phyloP scores from a whole-genome alignment of 1,140 invertebrate species.

The Drosophila willistoni region DNA sequence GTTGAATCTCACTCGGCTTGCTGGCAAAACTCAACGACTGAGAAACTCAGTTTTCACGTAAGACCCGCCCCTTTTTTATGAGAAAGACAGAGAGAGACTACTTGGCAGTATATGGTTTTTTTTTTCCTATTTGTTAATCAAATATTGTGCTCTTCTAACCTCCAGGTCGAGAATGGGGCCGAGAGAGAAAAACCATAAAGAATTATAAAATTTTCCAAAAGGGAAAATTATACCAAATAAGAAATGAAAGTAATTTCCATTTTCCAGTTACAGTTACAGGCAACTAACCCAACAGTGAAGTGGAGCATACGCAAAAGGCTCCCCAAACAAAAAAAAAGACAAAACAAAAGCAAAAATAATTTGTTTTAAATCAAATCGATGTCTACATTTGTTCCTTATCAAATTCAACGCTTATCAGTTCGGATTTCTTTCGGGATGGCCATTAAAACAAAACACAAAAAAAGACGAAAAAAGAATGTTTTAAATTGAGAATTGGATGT shows the following conservation, averaged over 20 bases:
- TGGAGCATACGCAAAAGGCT: conserved; percentile 54
- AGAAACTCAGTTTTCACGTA: background rate
- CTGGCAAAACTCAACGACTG: background rate
- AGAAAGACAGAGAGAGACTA: conserved; percentile 36
- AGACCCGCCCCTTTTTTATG: conserved; percentile 40
- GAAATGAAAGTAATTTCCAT: conserved; percentile 46
- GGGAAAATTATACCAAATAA: conserved; percentile 49
- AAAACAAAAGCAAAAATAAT: too few species aligned
- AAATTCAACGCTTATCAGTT: conserved; percentile 40
- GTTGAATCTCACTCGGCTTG: background rate
- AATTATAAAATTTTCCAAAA: conserved; percentile 37
- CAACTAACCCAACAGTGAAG: conserved; percentile 54
- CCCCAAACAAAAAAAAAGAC: background rate
- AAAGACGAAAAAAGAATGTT: background rate
- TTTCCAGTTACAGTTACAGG: conserved; percentile 45
- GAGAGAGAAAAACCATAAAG: conserved; percentile 36
- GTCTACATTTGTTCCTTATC: conserved; percentile 21
- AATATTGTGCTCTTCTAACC: conserved; percentile 61
- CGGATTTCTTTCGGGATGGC: conserved; percentile 16
- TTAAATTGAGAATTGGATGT: conserved; percentile 14
- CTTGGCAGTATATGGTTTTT: conserved; percentile 24
- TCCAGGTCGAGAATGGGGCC: conserved; percentile 30
- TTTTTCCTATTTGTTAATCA: conserved; percentile 78
- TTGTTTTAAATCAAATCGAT: conserved; percentile 20
- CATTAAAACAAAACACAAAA: background rate